Percentiles rank a stretch among this genome's conserved stretches.
Conservation (phyloP, 30 jellyfish, hydroid and myxozoan species). For the Catostylus mosaicus region DNA sequence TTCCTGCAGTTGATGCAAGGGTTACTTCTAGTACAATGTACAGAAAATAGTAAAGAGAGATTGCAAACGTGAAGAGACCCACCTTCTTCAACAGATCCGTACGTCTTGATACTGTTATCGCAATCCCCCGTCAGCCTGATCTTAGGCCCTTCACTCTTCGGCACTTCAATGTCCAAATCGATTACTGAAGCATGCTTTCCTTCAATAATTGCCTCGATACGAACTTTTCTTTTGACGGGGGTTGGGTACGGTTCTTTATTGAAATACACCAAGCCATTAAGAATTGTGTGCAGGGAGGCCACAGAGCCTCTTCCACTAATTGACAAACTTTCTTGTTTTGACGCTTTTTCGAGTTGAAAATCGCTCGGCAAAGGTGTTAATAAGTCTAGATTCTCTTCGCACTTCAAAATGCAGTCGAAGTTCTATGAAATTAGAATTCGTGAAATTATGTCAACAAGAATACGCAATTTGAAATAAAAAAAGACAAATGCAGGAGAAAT, state of each 20-base stretch:
- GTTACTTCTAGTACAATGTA: too few species aligned
- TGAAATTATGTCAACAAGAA: too few species aligned
- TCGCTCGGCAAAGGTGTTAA: constrained; percentile 38
- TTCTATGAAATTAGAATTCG: constrained; percentile 10
- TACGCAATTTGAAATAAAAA: background rate
- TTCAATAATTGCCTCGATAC: constrained; percentile 32
- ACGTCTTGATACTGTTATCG: constrained; percentile 13
- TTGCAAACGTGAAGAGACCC: background rate
- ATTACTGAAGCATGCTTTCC: constrained; percentile 13
- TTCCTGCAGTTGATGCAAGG: too few species aligned
- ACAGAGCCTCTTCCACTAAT: constrained; percentile 57
- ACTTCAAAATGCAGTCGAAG: constrained; percentile 51
- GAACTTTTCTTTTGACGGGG: constrained; percentile 42
- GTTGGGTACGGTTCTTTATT: constrained; percentile 64
- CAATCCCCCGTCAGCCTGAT: constrained; percentile 62
- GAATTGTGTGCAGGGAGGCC: constrained; percentile 36
- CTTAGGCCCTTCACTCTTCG: constrained; percentile 40
- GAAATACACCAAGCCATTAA: constrained; percentile 42
- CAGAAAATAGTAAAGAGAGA: background rate
- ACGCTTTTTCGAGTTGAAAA: constrained; percentile 40
- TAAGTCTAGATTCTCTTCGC: constrained; percentile 45
- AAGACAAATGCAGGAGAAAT: too few species aligned
- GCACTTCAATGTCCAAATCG: constrained; percentile 34
- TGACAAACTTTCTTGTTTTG: background rate
- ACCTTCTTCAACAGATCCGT: constrained; percentile 36